Evolutionary conservation across 2,797 vertebrate species (phyloP).

Genomic region (Potorous gilbertii): DNA sequence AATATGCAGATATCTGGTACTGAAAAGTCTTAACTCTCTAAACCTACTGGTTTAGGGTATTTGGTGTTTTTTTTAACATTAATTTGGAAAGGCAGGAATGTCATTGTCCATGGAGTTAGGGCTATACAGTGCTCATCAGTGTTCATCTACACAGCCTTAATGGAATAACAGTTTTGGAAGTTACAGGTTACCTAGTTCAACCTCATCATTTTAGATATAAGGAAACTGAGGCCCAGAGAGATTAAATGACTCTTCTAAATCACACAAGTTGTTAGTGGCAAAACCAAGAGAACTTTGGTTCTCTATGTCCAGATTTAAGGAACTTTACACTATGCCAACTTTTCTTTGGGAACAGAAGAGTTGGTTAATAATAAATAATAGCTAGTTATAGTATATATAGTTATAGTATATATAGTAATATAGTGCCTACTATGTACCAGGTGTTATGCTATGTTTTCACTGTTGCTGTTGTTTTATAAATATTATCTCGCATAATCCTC

Average conservation of each 20-base stretch:
- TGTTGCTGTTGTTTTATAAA: neutral
- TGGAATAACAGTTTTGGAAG: constrained; percentile 6
- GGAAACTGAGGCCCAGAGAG: neutral
- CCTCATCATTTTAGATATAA: neutral
- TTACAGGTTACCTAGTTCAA: neutral
- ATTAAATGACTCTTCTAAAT: neutral
- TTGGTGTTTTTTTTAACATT: constrained; percentile 38
- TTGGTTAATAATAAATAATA: neutral
- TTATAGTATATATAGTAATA: no score
- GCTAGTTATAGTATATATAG: no score
- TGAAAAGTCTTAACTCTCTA: constrained; percentile 48
- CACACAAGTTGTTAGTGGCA: neutral
- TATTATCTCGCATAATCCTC: neutral
- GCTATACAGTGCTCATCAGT: neutral
- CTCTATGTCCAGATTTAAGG: neutral
- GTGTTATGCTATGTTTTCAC: neutral
- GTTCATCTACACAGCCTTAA: no score
- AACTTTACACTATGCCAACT: neutral
- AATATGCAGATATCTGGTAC: constrained; percentile 34
- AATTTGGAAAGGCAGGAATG: constrained; percentile 42
- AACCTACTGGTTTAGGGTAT: constrained; percentile 23
- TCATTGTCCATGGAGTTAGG: constrained; percentile 11
- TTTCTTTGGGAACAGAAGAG: neutral
- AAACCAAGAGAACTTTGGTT: neutral
- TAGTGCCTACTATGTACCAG: neutral